Conservation (phyloP, 2,888 invertebrate genomes). For the Catocala fraxini region DNA sequence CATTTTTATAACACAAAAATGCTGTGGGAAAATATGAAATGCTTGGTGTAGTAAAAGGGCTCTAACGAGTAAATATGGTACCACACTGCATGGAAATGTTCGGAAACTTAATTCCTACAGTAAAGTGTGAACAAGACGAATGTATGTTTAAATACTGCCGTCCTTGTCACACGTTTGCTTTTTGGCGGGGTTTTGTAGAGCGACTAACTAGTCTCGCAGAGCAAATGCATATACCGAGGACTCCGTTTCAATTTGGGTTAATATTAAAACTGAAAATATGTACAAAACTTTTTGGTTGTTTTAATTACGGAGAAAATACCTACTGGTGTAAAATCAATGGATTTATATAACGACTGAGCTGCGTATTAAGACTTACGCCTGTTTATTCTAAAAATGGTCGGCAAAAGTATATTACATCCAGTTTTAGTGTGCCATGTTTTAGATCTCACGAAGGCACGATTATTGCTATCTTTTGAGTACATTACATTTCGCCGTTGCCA, state of each 20-base stretch:
- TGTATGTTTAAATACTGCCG: conserved; percentile 10
- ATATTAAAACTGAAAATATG: conserved; percentile 1
- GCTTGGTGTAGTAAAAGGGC: conserved; percentile 33
- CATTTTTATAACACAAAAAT: conserved; percentile 38
- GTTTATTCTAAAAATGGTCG: too few relatives aligned
- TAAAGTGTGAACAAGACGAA: conserved; percentile 20
- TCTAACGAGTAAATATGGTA: conserved; percentile 48
- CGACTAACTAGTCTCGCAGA: conserved; percentile 38
- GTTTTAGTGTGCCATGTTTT: too few relatives aligned
- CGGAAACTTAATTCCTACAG: conserved; percentile 3
- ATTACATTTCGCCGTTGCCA: too few relatives aligned
- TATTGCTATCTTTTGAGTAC: too few relatives aligned
- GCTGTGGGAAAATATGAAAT: conserved; percentile 40
- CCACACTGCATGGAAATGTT: conserved; percentile 28
- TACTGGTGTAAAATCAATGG: not conserved
- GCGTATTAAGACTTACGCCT: too few relatives aligned
- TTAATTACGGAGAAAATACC: not conserved
- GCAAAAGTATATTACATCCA: too few relatives aligned
- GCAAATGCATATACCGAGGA: conserved; percentile 31
- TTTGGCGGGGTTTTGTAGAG: conserved; percentile 30
- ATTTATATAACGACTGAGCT: too few relatives aligned
- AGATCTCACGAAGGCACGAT: too few relatives aligned
- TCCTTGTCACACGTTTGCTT: conserved; percentile 29
- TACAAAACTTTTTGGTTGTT: not conserved
- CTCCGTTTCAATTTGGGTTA: conserved; percentile 31